phyloP scores from a whole-genome alignment of 2,113 vertebrate species.

The Heloderma charlesbogerti region DNA sequence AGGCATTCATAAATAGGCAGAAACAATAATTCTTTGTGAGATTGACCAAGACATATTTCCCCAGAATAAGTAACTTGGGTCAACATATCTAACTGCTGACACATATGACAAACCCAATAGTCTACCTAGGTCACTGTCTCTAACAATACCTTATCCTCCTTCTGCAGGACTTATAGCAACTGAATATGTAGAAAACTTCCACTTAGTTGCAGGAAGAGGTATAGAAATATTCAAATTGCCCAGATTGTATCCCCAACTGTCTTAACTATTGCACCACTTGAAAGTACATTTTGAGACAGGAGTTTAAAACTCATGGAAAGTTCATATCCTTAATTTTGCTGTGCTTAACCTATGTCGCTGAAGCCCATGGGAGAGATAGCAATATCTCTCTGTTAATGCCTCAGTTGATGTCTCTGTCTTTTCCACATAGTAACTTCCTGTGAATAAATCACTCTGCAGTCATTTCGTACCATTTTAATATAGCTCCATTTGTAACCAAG shows the following conservation, averaged over 20 bases:
- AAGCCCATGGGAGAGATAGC: not conserved
- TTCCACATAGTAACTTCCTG: constrained; percentile 21
- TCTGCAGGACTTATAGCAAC: not conserved
- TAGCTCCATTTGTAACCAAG: constrained; percentile 25
- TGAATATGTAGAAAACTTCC: not conserved
- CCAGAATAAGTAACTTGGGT: not conserved
- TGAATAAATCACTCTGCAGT: constrained; percentile 4
- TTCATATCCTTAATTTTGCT: not conserved
- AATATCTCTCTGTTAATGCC: not conserved
- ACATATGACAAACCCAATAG: not conserved
- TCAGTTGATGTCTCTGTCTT: not conserved
- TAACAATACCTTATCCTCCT: not conserved
- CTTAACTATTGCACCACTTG: not conserved
- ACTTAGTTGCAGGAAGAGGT: not conserved
- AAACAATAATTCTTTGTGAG: not conserved
- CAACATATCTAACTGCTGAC: not conserved
- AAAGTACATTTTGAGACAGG: not conserved
- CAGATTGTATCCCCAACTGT: not conserved
- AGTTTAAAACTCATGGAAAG: fast-evolving
- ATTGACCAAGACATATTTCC: too few species aligned
- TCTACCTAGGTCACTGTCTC: not conserved
- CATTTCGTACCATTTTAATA: not conserved
- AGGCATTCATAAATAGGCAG: not conserved
- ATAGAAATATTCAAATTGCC: not conserved
- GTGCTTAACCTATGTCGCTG: not conserved